A percentile compares a stretch with the other conserved stretches of the same genome.
Evolutionary conservation across 2,113 vertebrate genomes (phyloP).

Genomic region (Austrofundulus limnaeus): DNA sequence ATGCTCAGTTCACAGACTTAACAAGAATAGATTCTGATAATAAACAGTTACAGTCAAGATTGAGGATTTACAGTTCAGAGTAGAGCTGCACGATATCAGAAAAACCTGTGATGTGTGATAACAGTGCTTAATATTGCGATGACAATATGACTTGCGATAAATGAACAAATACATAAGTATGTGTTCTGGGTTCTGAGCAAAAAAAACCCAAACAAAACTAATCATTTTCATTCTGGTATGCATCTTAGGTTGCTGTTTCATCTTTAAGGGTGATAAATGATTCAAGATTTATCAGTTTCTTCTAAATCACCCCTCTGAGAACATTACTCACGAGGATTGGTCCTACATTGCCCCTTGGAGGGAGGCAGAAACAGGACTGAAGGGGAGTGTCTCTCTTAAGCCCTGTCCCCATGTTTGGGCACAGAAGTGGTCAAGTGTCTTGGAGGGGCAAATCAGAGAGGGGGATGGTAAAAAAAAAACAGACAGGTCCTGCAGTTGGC

Average conservation of each 20-base stretch:
- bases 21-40: no score
- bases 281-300: constrained; percentile 11
- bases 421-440: constrained; percentile 83
- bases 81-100: no score
- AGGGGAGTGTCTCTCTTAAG: constrained; percentile 66
- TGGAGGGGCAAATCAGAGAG: constrained; percentile 83
- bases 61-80: no score
- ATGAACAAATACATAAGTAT: no score
- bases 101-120: no score
- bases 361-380: constrained; percentile 78
- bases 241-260: neutral
- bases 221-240: no score
- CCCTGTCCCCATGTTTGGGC: constrained; percentile 84
- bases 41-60: no score
- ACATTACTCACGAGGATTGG: constrained; percentile 24
- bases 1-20: no score
- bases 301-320: constrained; percentile 14
- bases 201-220: neutral
- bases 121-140: no score
- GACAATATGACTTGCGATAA: no score
- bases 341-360: constrained; percentile 29
- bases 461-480: constrained; percentile 78
- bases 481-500: constrained; percentile 62
- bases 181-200: no score
- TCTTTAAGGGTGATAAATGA: constrained; percentile 16